These are phyloP conservation scores for Drosophila fuyamai DNA, from an alignment of 1,140 invertebrate species.

Conservation along the genomic window DNA sequence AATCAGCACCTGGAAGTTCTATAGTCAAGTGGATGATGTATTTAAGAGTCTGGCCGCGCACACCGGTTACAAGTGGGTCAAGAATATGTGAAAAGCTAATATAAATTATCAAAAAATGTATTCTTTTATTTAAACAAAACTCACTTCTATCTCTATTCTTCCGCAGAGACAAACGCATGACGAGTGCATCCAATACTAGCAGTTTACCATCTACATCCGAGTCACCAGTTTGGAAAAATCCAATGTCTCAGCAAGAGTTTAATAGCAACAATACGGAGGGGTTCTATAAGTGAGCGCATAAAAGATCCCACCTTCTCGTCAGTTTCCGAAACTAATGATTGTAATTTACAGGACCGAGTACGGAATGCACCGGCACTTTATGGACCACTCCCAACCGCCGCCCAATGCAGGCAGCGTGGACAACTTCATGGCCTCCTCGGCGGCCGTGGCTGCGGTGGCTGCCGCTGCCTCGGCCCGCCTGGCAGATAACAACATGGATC, in stretches of 20 bases:
- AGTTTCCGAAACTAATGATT: background rate
- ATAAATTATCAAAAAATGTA: background rate
- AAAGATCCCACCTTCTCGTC: rapidly evolving
- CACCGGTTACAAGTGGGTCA: constrained; percentile 74
- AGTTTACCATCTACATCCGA: constrained; percentile 83
- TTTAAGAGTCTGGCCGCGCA: constrained; percentile 81
- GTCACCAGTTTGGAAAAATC: constrained; percentile 84
- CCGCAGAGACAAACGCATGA: constrained; percentile 83
- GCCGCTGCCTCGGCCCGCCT: constrained; percentile 74
- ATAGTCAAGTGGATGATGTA: constrained; percentile 84
- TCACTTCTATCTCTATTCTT: background rate
- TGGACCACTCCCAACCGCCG: constrained; percentile 82
- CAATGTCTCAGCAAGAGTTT: constrained; percentile 84
- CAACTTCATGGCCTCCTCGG: constrained; percentile 81
- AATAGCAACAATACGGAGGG: constrained; percentile 84
- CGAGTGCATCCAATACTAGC: constrained; percentile 79
- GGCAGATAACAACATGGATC: constrained; percentile 78
- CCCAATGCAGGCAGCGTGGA: constrained; percentile 78
- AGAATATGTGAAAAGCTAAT: too few relatives aligned
- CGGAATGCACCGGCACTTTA: constrained; percentile 84
- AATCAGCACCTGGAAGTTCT: constrained; percentile 84
- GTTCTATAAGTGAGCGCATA: constrained; percentile 76
- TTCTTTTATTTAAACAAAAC: background rate
- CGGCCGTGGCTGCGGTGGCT: constrained; percentile 78
- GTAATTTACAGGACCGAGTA: constrained; percentile 73